Evolutionary conservation across 2,797 vertebrate species (phyloP).

Genomic region (Melanotaenia pygmaea): DNA sequence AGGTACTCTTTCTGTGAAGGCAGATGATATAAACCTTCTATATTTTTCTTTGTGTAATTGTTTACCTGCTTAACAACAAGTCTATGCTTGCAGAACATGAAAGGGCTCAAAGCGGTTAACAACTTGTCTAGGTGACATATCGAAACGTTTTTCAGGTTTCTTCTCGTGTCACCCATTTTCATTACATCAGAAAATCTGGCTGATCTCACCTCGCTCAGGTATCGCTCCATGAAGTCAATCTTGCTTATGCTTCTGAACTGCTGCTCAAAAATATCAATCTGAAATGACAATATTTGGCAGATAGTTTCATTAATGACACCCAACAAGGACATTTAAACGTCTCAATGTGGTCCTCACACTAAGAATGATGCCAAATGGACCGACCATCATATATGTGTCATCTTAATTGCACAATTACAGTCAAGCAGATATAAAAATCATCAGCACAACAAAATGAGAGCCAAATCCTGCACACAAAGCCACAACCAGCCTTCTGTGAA

Average conservation of each 20-base stretch:
- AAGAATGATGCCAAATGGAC: no score
- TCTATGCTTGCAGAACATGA: background rate
- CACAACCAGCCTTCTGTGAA: no score
- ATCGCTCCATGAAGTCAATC: slow-evolving; percentile 89
- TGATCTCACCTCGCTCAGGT: slow-evolving; percentile 82
- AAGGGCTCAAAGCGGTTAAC: background rate
- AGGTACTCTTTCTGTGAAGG: slow-evolving; percentile 83
- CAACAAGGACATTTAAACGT: background rate
- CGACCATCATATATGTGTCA: no score
- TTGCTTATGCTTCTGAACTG: slow-evolving; percentile 87
- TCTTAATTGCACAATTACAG: background rate
- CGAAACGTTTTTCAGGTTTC: background rate
- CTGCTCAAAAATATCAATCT: slow-evolving; percentile 88
- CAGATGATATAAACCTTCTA: background rate
- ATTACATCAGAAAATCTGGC: rapidly evolving
- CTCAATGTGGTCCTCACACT: no score
- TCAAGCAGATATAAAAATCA: no score
- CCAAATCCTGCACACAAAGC: no score
- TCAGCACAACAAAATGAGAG: no score
- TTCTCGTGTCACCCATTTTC: background rate
- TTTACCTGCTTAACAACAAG: background rate
- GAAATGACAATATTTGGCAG: slow-evolving; percentile 35
- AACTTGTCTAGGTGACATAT: background rate
- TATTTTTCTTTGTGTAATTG: background rate
- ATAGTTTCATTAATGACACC: background rate